A percentile compares a stretch with the other conserved stretches of the same genome.
Conservation (phyloP, 2,113 vertebrate species). For the Trochalopteron elliotii region DNA sequence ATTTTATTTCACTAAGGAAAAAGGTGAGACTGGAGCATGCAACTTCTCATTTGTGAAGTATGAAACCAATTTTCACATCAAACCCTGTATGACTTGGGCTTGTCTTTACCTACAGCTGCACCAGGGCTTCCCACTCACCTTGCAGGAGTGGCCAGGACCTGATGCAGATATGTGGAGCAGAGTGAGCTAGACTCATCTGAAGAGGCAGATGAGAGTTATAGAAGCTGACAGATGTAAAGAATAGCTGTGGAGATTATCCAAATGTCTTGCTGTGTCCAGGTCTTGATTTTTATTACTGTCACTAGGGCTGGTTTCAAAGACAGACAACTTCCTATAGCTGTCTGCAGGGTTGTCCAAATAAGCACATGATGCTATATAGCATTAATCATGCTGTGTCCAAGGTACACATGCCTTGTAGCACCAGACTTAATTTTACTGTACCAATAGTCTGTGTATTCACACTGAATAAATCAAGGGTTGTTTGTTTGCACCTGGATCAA, state of each 20-base stretch:
- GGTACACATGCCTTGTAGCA: rapidly evolving
- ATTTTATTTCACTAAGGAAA: not conserved
- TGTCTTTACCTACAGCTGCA: not conserved
- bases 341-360: not conserved
- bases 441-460: not conserved
- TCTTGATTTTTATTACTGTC: not conserved
- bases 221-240: not conserved
- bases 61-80: not conserved
- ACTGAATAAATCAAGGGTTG: not conserved
- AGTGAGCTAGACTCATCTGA: not conserved
- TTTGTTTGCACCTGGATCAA: not conserved
- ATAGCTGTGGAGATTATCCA: not conserved
- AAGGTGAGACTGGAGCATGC: not conserved
- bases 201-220: not conserved
- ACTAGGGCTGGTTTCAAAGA: not conserved
- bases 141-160: not conserved
- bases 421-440: not conserved
- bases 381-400: not conserved
- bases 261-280: not conserved
- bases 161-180: not conserved
- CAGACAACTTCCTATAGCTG: not conserved
- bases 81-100: not conserved
- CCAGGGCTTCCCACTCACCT: not conserved
- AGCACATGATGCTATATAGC: not conserved
- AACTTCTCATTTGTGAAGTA: not conserved